Evolutionary conservation across 2,797 vertebrate genomes (phyloP).

Genomic region (Argyrosomus regius): DNA sequence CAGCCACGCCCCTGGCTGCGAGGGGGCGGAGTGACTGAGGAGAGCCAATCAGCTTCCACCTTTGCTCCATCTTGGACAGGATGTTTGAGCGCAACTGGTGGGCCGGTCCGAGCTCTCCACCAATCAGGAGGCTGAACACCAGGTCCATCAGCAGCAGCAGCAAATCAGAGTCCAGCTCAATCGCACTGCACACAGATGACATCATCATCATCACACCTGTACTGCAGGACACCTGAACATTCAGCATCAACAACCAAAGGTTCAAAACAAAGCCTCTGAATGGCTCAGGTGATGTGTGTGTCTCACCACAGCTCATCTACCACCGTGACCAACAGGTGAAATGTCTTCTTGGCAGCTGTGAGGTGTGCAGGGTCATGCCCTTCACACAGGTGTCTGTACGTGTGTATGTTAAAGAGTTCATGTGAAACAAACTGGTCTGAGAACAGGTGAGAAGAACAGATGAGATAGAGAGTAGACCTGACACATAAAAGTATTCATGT

Average conservation of each 20-base stretch:
- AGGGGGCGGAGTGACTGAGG: constrained; percentile 90
- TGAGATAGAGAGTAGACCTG: no score
- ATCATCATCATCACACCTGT: not conserved
- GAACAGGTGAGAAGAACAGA: no score
- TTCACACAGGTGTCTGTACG: constrained; percentile 89
- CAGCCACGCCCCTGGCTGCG: constrained; percentile 89
- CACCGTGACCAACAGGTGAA: constrained; percentile 90
- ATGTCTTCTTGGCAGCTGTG: constrained; percentile 89
- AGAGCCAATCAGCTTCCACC: constrained; percentile 86
- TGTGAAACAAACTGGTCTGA: not conserved
- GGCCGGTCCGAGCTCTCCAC: constrained; percentile 87
- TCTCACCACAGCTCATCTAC: constrained; percentile 93
- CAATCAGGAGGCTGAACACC: constrained; percentile 89
- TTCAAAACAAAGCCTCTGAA: not conserved
- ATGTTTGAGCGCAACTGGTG: constrained; percentile 89
- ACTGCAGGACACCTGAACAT: not conserved
- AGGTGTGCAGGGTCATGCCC: constrained; percentile 72
- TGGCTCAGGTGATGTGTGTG: constrained; percentile 1
- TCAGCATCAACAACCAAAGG: no score
- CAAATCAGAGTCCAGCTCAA: constrained; percentile 90
- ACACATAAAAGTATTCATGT: no score
- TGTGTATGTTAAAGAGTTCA: constrained; percentile 81
- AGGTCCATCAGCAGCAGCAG: constrained; percentile 90
- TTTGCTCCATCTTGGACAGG: constrained; percentile 91
- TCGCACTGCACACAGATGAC: constrained; percentile 75